Evolutionary conservation across 1,140 invertebrate genomes (phyloP).

Genomic region (Cherax destructor): DNA sequence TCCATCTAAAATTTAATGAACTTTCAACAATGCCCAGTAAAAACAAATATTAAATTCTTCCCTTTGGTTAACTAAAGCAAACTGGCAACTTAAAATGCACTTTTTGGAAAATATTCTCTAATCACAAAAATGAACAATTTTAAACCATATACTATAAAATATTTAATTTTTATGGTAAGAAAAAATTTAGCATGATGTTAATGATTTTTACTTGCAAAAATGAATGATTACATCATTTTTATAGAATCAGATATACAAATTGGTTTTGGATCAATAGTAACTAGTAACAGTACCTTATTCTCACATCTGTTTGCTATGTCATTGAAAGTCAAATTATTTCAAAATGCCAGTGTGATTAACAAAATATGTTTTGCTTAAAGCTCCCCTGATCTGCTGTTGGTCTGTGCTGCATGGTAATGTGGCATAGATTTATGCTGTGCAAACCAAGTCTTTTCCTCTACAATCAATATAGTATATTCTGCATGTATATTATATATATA

Average conservation of each 20-base stretch:
- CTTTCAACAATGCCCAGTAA: not conserved
- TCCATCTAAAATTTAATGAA: not conserved
- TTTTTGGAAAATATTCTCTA: not conserved
- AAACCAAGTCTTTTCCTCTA: not conserved
- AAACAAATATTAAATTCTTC: slow-evolving; percentile 27
- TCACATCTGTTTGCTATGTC: not conserved
- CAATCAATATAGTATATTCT: not conserved
- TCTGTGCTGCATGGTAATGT: slow-evolving; percentile 50
- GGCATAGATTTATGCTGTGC: slow-evolving; percentile 36
- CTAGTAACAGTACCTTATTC: no score
- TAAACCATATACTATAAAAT: not conserved
- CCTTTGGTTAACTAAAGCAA: not conserved
- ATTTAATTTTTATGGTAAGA: no score
- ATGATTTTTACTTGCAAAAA: not conserved
- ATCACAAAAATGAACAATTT: not conserved
- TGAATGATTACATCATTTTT: no score
- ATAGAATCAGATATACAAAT: not conserved
- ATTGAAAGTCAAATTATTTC: not conserved
- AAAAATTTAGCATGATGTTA: no score
- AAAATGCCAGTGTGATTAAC: not conserved
- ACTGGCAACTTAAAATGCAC: not conserved
- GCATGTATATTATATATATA: no score
- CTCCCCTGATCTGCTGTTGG: slow-evolving; percentile 26
- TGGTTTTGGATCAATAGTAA: no score
- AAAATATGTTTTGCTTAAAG: not conserved